Conservation (phyloP, 2,888 invertebrate genomes). For the Pristionchus mayeri region DNA sequence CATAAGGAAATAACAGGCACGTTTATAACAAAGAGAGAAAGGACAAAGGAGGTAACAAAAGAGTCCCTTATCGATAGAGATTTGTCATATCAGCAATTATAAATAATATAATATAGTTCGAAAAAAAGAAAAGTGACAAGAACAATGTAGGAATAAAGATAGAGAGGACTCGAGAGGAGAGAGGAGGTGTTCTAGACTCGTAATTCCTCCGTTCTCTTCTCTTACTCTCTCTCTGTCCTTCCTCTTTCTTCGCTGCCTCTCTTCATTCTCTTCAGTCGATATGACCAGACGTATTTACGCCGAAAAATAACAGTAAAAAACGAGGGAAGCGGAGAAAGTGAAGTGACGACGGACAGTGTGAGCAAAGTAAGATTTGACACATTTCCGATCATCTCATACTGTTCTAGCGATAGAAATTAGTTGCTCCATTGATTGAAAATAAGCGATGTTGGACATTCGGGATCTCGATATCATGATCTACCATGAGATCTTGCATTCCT, state of each 20-base stretch:
- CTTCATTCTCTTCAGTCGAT: background rate
- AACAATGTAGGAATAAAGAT: background rate
- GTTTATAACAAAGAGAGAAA: constrained; percentile 5
- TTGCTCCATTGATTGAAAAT: too few relatives aligned
- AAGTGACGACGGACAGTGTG: too few relatives aligned
- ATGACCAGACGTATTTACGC: constrained; percentile 34
- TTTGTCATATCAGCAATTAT: background rate
- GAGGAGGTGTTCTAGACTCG: background rate
- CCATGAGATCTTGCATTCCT: background rate
- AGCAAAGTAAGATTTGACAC: too few relatives aligned
- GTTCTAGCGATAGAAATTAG: too few relatives aligned
- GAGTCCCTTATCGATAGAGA: constrained; percentile 10
- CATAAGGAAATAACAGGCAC: too few relatives aligned
- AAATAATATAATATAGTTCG: background rate
- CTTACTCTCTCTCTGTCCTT: background rate
- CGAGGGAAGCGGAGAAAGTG: background rate
- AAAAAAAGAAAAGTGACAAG: background rate
- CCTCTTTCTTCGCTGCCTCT: background rate
- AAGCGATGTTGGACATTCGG: too few relatives aligned
- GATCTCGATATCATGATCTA: too few relatives aligned
- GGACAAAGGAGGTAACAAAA: background rate
- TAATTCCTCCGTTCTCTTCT: constrained; percentile 4
- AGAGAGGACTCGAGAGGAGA: background rate
- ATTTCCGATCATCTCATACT: too few relatives aligned
- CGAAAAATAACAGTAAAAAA: constrained; percentile 20